Evolutionary conservation across 2,888 invertebrate genomes (phyloP).

Genomic region (Chymomyza caudatula): DNA sequence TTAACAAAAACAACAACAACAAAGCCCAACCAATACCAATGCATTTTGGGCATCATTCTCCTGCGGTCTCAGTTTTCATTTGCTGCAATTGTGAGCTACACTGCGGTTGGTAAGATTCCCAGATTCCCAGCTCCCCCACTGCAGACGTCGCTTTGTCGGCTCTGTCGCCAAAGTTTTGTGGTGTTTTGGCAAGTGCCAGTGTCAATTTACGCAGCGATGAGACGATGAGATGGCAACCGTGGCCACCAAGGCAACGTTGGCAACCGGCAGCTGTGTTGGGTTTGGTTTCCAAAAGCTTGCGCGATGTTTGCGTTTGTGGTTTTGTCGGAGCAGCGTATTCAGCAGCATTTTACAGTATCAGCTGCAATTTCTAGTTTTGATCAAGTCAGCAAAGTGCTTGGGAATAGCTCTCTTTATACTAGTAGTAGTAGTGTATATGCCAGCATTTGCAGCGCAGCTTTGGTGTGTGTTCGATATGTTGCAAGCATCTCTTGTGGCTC

Average conservation of each 20-base stretch:
- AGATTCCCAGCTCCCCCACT: neutral
- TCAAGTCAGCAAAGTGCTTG: neutral
- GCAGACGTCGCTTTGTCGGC: neutral
- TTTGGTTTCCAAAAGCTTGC: neutral
- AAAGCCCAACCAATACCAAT: neutral
- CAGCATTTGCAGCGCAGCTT: neutral
- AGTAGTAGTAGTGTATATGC: neutral
- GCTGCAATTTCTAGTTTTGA: neutral
- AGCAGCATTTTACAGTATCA: neutral
- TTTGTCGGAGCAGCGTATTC: neutral
- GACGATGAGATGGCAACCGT: neutral
- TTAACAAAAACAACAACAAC: neutral
- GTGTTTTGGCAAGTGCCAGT: neutral
- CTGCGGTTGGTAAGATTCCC: neutral
- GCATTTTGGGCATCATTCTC: neutral
- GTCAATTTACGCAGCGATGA: neutral
- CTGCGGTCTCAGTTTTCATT: slow-evolving; percentile 2
- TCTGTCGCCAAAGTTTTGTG: neutral
- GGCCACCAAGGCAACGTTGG: neutral
- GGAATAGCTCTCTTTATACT: neutral
- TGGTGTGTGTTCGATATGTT: neutral
- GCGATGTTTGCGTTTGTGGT: neutral
- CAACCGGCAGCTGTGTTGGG: neutral
- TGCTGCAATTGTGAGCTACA: neutral
- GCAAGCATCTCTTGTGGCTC: slow-evolving; percentile 39